Percentiles rank a stretch among this genome's conserved stretches.
phyloP scores from a whole-genome alignment of 1,140 invertebrate species.

The Pentalonia nigronervosa region DNA sequence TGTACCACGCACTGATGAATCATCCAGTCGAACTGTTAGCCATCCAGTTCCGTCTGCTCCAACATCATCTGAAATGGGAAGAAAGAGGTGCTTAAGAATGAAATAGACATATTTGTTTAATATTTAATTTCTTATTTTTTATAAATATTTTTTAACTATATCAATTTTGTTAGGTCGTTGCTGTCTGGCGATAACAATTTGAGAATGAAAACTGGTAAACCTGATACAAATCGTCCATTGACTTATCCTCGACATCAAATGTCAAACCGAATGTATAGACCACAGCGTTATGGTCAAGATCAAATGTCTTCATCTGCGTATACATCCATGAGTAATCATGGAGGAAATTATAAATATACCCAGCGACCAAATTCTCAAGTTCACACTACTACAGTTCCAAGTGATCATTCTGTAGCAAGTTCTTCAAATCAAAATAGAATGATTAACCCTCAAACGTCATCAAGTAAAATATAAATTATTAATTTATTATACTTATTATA shows the following conservation, averaged over 20 bases:
- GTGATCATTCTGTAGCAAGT: constrained; percentile 48
- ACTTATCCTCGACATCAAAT: constrained; percentile 56
- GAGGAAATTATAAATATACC: constrained; percentile 39
- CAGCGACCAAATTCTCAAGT: constrained; percentile 13
- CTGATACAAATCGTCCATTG: constrained; percentile 52
- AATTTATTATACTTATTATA: not conserved
- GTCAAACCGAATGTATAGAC: constrained; percentile 41
- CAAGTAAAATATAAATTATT: constrained; percentile 24
- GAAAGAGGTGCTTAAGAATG: constrained; percentile 33
- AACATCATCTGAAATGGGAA: constrained; percentile 47
- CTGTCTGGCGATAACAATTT: constrained; percentile 48
- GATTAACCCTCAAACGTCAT: constrained; percentile 37
- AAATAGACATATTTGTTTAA: not conserved
- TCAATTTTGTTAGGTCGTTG: constrained; percentile 32
- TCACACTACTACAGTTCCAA: constrained; percentile 47
- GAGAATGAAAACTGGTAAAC: constrained; percentile 55
- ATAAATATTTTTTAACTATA: not conserved
- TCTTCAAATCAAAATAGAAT: constrained; percentile 51
- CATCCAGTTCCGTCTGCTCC: constrained; percentile 29
- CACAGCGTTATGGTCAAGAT: constrained; percentile 45
- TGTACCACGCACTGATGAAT: constrained; percentile 42
- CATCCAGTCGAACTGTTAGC: constrained; percentile 43
- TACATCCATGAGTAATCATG: constrained; percentile 33
- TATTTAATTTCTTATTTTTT: not conserved
- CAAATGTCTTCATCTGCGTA: constrained; percentile 50